These are phyloP conservation scores for Phenacoccus solenopsis DNA, from an alignment of 1,140 invertebrate species.

Conservation along the genomic window DNA sequence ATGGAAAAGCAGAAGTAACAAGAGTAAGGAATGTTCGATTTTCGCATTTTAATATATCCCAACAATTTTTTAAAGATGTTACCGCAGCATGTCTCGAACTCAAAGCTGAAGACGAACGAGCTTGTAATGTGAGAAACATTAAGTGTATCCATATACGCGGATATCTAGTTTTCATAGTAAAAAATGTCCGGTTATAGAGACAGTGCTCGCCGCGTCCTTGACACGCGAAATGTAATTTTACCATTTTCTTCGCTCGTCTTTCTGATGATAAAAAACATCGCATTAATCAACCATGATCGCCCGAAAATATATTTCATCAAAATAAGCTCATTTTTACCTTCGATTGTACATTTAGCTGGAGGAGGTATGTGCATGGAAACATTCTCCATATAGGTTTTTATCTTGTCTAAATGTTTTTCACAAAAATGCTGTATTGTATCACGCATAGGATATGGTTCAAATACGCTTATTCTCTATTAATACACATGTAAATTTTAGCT, in stretches of 20 bases:
- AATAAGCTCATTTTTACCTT: conserved; percentile 44
- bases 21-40: conserved; percentile 78
- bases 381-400: conserved; percentile 79
- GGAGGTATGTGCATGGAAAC: conserved; percentile 71
- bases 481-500: conserved; percentile 20
- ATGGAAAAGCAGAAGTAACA: conserved; percentile 84
- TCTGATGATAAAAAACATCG: conserved; percentile 39
- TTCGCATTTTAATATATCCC: conserved; percentile 83
- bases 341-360: conserved; percentile 78
- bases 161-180: conserved; percentile 73
- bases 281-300: too few species aligned
- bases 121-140: conserved; percentile 83
- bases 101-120: conserved; percentile 60
- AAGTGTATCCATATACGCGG: conserved; percentile 86
- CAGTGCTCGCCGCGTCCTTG: conserved; percentile 73
- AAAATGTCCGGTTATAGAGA: conserved; percentile 72
- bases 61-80: conserved; percentile 73
- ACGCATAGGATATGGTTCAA: conserved; percentile 73
- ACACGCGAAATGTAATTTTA: conserved; percentile 80
- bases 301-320: not conserved
- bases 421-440: conserved; percentile 89
- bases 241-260: conserved; percentile 67
- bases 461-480: conserved; percentile 61
- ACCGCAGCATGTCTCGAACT: conserved; percentile 73
- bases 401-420: conserved; percentile 83